These are phyloP conservation scores for Atopsyche davidsoni DNA, from an alignment of 1,140 invertebrate genomes.

Conservation along the genomic window DNA sequence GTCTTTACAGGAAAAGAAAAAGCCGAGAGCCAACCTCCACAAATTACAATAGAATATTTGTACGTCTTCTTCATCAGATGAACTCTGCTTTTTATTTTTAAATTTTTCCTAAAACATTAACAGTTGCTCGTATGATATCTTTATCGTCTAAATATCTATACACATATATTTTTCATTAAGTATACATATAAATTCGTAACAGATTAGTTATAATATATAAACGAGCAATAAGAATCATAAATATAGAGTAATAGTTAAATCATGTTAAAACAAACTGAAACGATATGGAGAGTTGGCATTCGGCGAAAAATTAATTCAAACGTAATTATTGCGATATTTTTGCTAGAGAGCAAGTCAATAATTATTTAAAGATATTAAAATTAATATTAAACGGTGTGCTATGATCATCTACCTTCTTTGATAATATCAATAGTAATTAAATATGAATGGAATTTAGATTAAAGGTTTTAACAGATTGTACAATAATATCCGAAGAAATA, in stretches of 20 bases:
- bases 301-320: slow-evolving; percentile 18
- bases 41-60: too few species aligned
- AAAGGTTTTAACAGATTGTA: too few species aligned
- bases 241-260: slow-evolving; percentile 17
- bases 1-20: too few species aligned
- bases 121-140: slow-evolving; percentile 11
- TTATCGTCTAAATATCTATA: slow-evolving; percentile 22
- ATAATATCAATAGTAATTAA: too few species aligned
- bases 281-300: slow-evolving; percentile 12
- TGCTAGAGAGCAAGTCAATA: too few species aligned
- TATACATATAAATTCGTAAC: slow-evolving; percentile 28
- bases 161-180: slow-evolving; percentile 22
- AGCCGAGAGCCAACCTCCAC: too few species aligned
- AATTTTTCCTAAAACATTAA: slow-evolving; percentile 24
- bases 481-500: too few species aligned
- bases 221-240: slow-evolving; percentile 24
- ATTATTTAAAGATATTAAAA: too few species aligned
- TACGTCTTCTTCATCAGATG: slow-evolving; percentile 31
- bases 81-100: slow-evolving; percentile 27
- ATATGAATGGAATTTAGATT: too few species aligned
- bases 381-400: too few species aligned
- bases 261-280: slow-evolving; percentile 15
- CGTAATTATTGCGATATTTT: too few species aligned
- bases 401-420: too few species aligned
- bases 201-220: slow-evolving; percentile 28